These are phyloP conservation scores for Monoplex corrugatus DNA, from an alignment of 2,888 invertebrate species.

Conservation along the genomic window DNA sequence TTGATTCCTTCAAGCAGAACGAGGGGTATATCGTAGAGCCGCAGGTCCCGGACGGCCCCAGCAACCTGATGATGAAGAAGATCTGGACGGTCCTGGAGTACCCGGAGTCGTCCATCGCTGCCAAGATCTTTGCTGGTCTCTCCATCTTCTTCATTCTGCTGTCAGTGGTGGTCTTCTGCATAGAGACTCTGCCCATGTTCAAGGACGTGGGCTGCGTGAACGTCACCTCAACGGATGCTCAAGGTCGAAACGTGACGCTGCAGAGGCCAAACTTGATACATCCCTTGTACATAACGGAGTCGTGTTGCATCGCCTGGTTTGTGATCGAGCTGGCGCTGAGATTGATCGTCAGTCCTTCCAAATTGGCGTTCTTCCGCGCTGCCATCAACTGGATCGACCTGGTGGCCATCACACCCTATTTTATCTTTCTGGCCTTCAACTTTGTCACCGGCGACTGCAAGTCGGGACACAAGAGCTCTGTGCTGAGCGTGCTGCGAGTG, in stretches of 20 bases:
- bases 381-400: slow-evolving; percentile 80
- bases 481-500: slow-evolving; percentile 76
- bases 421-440: slow-evolving; percentile 74
- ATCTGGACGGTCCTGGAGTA: slow-evolving; percentile 82
- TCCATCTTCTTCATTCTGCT: slow-evolving; percentile 82
- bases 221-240: slow-evolving; percentile 53
- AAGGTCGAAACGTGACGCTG: slow-evolving; percentile 47
- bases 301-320: slow-evolving; percentile 80
- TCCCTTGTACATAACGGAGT: slow-evolving; percentile 79
- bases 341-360: slow-evolving; percentile 74
- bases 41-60: slow-evolving; percentile 71
- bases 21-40: slow-evolving; percentile 81
- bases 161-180: slow-evolving; percentile 82
- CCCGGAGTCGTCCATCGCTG: slow-evolving; percentile 81
- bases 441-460: slow-evolving; percentile 67
- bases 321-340: slow-evolving; percentile 78
- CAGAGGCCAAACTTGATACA: slow-evolving; percentile 66
- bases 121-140: slow-evolving; percentile 81
- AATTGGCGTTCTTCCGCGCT: slow-evolving; percentile 72
- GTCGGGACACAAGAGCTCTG: slow-evolving; percentile 63
- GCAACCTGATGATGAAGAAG: slow-evolving; percentile 66
- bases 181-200: slow-evolving; percentile 82
- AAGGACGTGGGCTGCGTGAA: slow-evolving; percentile 69
- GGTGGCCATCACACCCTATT: slow-evolving; percentile 79
- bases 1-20: slow-evolving; percentile 80